These are phyloP conservation scores for Apogon hyalosoma DNA, from an alignment of 2,797 vertebrate genomes.

Conservation along the genomic window DNA sequence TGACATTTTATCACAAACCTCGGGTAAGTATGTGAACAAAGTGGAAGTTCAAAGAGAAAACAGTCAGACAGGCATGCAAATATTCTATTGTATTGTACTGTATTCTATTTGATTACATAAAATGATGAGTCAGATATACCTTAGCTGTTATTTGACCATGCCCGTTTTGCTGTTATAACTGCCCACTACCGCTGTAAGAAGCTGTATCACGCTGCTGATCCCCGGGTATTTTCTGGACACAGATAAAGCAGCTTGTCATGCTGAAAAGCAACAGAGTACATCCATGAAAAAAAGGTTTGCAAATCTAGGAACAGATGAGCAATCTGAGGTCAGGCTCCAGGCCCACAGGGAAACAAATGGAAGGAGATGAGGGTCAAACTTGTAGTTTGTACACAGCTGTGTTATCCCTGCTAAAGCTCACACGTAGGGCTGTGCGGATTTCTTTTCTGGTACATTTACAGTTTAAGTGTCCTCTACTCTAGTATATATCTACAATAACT, in stretches of 20 bases:
- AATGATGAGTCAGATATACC: slow-evolving; percentile 7
- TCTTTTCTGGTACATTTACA: slow-evolving; percentile 24
- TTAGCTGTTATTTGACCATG: slow-evolving; percentile 2
- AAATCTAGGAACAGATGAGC: slow-evolving; percentile 29
- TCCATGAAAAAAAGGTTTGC: slow-evolving; percentile 24
- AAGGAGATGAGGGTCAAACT: slow-evolving; percentile 10
- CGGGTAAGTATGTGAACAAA: slow-evolving; percentile 15
- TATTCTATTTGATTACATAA: not conserved
- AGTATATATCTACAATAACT: too few species aligned
- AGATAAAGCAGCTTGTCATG: slow-evolving; percentile 30
- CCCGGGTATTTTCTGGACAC: slow-evolving; percentile 17
- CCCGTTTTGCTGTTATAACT: slow-evolving; percentile 8
- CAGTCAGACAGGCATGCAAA: not conserved
- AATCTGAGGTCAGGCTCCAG: slow-evolving; percentile 19
- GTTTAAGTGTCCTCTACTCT: too few species aligned
- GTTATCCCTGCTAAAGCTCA: not conserved
- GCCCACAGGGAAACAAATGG: slow-evolving; percentile 17
- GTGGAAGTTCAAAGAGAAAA: too few species aligned
- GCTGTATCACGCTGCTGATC: slow-evolving; percentile 32
- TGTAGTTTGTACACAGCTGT: slow-evolving; percentile 30
- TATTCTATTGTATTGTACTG: not conserved
- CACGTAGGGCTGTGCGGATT: slow-evolving; percentile 11
- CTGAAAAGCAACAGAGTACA: slow-evolving; percentile 24
- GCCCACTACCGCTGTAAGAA: slow-evolving; percentile 10
- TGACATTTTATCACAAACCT: slow-evolving; percentile 39